Conservation (phyloP, 2,113 vertebrate genomes). For the Ceyx melanurus region DNA sequence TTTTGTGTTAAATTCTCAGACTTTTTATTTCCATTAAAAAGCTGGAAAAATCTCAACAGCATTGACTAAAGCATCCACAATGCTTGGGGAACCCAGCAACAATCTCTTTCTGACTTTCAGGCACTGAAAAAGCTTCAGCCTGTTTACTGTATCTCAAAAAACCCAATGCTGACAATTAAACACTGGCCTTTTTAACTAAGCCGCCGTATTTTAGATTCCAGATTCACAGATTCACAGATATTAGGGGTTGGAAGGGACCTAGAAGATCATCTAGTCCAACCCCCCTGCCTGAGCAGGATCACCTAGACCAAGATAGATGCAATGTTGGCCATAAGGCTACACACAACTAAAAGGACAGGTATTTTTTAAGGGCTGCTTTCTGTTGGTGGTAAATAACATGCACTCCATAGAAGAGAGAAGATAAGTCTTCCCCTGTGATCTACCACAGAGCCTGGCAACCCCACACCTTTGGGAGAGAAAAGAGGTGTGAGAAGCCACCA, state of each 20-base stretch:
- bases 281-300: too few species aligned
- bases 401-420: neutral
- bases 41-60: neutral
- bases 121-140: neutral
- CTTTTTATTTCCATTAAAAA: neutral
- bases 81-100: neutral
- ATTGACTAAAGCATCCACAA: neutral
- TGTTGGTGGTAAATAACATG: rapidly evolving
- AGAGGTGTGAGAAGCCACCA: neutral
- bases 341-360: neutral
- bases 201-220: neutral
- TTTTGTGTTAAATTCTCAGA: neutral
- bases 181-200: neutral
- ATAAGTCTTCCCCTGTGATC: neutral
- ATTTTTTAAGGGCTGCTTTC: neutral
- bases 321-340: rapidly evolving
- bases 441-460: neutral
- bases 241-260: too few species aligned
- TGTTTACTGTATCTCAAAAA: neutral
- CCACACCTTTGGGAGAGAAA: neutral
- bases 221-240: too few species aligned
- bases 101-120: neutral
- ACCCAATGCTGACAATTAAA: neutral
- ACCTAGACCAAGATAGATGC: neutral
- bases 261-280: too few species aligned